Evolutionary conservation across 2,797 vertebrate species (phyloP).

Genomic region (Takifugu rubripes): DNA sequence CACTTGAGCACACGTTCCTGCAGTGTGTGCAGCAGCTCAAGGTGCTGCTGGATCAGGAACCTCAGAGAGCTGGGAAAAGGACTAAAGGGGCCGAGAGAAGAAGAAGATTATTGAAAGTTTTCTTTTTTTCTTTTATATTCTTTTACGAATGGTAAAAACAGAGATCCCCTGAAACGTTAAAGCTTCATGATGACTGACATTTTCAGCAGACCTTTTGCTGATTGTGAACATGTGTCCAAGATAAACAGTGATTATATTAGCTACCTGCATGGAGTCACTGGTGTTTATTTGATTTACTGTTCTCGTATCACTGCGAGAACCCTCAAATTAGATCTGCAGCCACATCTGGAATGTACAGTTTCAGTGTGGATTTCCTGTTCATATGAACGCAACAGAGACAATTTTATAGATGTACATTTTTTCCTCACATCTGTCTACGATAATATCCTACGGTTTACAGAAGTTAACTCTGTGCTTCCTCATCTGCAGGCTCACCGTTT

Average conservation of each 20-base stretch:
- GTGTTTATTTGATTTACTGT: slow-evolving; percentile 62
- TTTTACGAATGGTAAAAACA: not conserved
- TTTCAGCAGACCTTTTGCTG: slow-evolving; percentile 7
- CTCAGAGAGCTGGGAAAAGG: slow-evolving; percentile 92
- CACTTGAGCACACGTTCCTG: slow-evolving; percentile 91
- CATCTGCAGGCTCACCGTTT: slow-evolving; percentile 79
- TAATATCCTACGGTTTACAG: not conserved
- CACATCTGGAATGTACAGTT: not conserved
- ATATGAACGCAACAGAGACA: too few species aligned
- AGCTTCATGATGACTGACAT: not conserved
- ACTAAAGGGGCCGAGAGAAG: slow-evolving; percentile 54
- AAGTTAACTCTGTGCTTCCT: not conserved
- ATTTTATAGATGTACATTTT: too few species aligned
- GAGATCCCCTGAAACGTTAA: not conserved
- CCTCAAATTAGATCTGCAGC: slow-evolving; percentile 39
- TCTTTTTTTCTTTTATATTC: not conserved
- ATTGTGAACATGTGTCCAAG: slow-evolving; percentile 38
- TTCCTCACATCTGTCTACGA: not conserved
- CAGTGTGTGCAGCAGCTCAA: slow-evolving; percentile 90
- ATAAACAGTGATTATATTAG: slow-evolving; percentile 46
- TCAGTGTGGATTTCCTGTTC: too few species aligned
- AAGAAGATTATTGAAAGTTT: not conserved
- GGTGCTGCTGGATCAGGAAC: slow-evolving; percentile 94
- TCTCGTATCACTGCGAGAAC: slow-evolving; percentile 11
- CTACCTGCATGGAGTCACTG: slow-evolving; percentile 15